Evolutionary conservation across 2,113 vertebrate species (phyloP).

Genomic region (Irena cyanogastra): DNA sequence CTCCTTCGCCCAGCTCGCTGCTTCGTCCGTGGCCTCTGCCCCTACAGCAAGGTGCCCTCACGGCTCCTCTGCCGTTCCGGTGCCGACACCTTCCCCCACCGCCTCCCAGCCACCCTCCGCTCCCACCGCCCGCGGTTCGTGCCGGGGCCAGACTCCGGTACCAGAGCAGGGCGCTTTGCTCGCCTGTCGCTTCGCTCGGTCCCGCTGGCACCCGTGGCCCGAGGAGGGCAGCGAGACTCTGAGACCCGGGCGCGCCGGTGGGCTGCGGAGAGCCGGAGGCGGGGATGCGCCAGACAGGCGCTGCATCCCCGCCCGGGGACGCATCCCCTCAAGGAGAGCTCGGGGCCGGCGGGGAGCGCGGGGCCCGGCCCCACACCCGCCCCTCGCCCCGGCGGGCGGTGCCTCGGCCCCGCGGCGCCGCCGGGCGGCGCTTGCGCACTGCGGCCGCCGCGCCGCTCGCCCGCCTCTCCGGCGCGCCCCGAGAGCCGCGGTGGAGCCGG

Average conservation of each 20-base stretch:
- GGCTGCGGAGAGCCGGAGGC: neutral
- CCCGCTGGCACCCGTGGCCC: neutral
- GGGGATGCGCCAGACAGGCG: no score
- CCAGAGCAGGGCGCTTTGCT: neutral
- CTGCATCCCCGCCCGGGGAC: no score
- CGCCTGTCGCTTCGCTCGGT: neutral
- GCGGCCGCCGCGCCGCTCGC: neutral
- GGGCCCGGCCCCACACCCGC: no score
- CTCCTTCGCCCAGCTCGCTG: neutral
- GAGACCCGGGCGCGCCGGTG: no score
- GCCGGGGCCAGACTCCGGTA: no score
- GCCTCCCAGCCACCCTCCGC: neutral
- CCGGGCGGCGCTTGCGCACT: no score
- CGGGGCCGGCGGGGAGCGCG: no score
- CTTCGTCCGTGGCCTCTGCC: neutral
- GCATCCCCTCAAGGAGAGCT: no score
- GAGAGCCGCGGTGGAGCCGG: neutral
- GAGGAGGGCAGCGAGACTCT: neutral
- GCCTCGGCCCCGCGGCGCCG: neutral
- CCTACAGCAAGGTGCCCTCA: neutral
- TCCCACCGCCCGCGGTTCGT: neutral
- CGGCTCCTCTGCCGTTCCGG: fast-evolving
- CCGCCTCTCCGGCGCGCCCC: neutral
- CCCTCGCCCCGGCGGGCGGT: neutral
- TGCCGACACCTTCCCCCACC: fast-evolving